phyloP scores from a whole-genome alignment of 2,113 vertebrate genomes.

The Tragelaphus imberbis region DNA sequence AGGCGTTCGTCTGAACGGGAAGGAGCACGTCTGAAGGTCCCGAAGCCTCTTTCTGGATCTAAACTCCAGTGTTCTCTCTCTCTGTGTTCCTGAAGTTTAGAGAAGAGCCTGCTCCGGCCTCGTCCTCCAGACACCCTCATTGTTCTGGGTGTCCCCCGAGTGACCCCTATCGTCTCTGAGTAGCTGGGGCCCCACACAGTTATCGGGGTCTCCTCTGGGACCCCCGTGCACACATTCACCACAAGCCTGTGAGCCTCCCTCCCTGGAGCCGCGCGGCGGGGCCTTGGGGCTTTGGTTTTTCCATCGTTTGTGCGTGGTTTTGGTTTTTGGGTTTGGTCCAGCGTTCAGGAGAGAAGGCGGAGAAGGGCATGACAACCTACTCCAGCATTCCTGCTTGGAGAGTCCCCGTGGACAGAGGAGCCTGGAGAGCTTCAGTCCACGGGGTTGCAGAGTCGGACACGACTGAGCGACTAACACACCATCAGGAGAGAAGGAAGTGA shows the following conservation, averaged over 20 bases:
- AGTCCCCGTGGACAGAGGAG: neutral
- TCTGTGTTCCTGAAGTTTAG: neutral
- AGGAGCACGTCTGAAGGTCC: neutral
- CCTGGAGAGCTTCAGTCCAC: neutral
- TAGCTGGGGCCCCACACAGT: neutral
- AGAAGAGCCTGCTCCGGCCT: neutral
- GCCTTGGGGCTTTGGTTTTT: neutral
- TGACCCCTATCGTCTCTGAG: fast-evolving
- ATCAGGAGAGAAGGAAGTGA: neutral
- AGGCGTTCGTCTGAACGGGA: too few relatives aligned
- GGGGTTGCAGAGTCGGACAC: neutral
- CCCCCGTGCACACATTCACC: neutral
- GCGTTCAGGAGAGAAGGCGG: neutral
- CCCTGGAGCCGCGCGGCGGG: neutral
- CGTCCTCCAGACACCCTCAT: too few relatives aligned
- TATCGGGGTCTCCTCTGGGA: too few relatives aligned
- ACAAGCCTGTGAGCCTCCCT: neutral
- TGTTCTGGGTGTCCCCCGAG: neutral
- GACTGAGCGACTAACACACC: fast-evolving
- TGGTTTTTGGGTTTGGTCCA: neutral
- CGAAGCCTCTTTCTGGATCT: neutral
- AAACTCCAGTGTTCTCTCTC: too few relatives aligned
- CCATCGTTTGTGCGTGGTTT: fast-evolving
- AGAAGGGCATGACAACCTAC: neutral
- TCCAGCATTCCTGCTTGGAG: neutral